Conservation (phyloP, 2,888 invertebrate genomes). For the Sarcophaga carnaria region DNA sequence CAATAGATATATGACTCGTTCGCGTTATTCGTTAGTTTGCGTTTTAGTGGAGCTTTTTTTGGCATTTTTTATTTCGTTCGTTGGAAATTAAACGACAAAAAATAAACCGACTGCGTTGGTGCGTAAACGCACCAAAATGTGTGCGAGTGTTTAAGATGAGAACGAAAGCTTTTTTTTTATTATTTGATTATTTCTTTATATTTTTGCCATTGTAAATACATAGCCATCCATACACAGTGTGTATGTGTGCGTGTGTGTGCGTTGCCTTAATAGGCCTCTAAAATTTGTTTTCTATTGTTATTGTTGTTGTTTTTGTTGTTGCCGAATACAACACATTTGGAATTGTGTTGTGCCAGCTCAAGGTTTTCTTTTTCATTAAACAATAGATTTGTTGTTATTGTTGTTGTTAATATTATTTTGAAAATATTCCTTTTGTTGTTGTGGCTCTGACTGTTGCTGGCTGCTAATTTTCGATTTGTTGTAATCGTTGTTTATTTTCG, state of each 20-base stretch:
- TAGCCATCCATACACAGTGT: too few species aligned
- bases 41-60: constrained; percentile 35
- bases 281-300: background rate
- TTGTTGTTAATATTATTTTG: constrained; percentile 14
- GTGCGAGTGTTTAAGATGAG: background rate
- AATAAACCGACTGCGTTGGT: background rate
- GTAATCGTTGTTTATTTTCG: background rate
- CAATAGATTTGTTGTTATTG: constrained; percentile 27
- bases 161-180: constrained; percentile 4
- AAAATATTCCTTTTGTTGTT: constrained; percentile 26
- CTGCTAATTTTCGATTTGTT: constrained; percentile 33
- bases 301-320: constrained; percentile 43
- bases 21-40: too few species aligned
- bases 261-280: background rate
- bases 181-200: constrained; percentile 2
- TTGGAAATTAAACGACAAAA: constrained; percentile 5
- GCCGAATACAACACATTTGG: constrained; percentile 64
- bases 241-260: constrained; percentile 4
- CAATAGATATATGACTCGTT: constrained; percentile 45
- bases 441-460: constrained; percentile 28
- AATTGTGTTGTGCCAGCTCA: constrained; percentile 72
- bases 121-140: background rate
- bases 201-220: too few species aligned
- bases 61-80: background rate
- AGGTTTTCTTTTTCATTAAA: constrained; percentile 64